Base-by-base conservation (phyloP, 2,888 invertebrate genomes). In the Therioaphis trifolii region DNA sequence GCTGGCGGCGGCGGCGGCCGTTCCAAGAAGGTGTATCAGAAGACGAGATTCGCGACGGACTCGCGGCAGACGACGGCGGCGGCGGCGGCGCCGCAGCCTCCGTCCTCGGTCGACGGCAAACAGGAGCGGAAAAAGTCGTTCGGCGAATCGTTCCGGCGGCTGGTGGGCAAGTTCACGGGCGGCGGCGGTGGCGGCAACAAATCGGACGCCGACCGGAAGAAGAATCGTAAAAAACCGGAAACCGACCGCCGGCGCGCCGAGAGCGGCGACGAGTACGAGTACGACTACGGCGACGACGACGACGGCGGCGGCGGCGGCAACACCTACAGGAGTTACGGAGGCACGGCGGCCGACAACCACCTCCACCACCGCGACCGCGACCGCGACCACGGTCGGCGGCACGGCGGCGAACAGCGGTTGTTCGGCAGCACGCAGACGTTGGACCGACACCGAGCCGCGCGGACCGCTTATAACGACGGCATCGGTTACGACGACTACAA, bases 111-210 rank as follows among this genome's bases (percentile, higher is more conserved):
- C 7, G 7, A 35, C 35, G 52, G 29, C 74, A 58, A 52, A 40
- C 68, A 72, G 15, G 71, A 84, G 35, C 78, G 77, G 24, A 77
- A 85, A 14, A 84, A 84, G 24, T 82, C 82, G 85, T 93, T 94
- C 88, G 94, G 95, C 75, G 94, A 95, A 88, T 95, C 95, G 27
- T 93, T 95, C 87, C 91, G 95, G 86, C 94, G 94, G 89, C 89
- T 95, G 85, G 95, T 95, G 24, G 94, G 94, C 84, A 95, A 95
- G 89, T 93, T 95, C 84, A 92, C 95, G 5, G 90, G 93, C 87
- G 63, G 35, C 9, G 87, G 29, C 85, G 88, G 77, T 3, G 90
- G 93, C 87, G n/a, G 69, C 68, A 72, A 40, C 78, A 91, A 92
- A 89, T 89, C 92, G 87, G 92, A 92, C 84, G 86, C 46, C 84